Evolutionary conservation across 1,140 invertebrate genomes (phyloP), one percentile per base, ranked within the genome.

Genomic region (Diabrotica undecimpunctata): DNA sequence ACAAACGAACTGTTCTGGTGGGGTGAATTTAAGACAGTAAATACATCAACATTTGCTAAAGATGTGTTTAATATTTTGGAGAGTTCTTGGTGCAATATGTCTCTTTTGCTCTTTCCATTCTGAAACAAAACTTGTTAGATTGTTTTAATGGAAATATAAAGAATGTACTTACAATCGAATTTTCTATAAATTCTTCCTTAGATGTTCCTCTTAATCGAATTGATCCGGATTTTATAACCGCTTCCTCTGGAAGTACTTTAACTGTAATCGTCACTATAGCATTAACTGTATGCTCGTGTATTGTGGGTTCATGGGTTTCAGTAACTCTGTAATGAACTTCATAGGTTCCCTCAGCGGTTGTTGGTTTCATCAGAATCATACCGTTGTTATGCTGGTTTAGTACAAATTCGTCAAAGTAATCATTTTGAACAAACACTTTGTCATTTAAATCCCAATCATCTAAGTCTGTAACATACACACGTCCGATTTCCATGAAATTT

Each of bases 381-480:
- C 94, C 95, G 6, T 85, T 90, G 58, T 85, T 82, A 7, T 67
- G 56, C 11, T 79, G 73, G 72, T 92, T 84, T 0, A 95, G 80
- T 5, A 82, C 78, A 76, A 94, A 94, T 62, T 87, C 81, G 0
- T 85, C 79, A 67, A 79, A 70, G 2, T 76, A 74, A 39, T 76
- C 73, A 41, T 79, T 78, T 90, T 90, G 93, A 9, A 79, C 78
- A 70, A 96, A 98, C 2, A 81, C 75, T 80, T 98, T 98, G 75
- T 97, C 94, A 0, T 86, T 85, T 52, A 95, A 79, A 80, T 98
- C 95, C 94, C 94, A 97, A 76, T 97, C 95, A 75, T 98, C 95
- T 0, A 86, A 83, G 80, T 98, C 95, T 37, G 92, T 85, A 0
- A 96, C 94, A 78, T 92, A 97, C 1, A 97, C 94, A 25, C 92